Evolutionary conservation across 2,797 vertebrate species (phyloP), one percentile per base, ranked within the genome.

Genomic region (Oryzias sinensis): DNA sequence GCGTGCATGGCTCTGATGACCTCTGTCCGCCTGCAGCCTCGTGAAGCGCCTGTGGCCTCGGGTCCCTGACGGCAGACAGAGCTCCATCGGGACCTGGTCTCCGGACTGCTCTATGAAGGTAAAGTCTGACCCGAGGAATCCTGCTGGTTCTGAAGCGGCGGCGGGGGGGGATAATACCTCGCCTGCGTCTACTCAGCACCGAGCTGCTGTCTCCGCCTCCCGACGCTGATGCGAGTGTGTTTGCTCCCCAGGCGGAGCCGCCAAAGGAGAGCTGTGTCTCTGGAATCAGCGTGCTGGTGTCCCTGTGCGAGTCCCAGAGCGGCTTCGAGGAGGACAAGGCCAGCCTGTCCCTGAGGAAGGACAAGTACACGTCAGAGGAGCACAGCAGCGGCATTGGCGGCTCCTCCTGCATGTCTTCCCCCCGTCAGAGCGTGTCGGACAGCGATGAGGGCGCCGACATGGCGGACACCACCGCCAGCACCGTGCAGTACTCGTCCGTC

Each of bases 351-450:
- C 91, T 95, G 70, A 96, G 93, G 87, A 97, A 96, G 82, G 96
- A 95, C 68, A 98, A 96, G 77, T 93, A 92, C 62, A 91, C 93
- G 53, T 94, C 96, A 0, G 96, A 97, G 81, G 96, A 97, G 57
- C 94, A 97, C 88, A 99, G 96, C 89, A 98, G 96, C 49, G 96
- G 97, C 40, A 98, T 99, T n/a, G 96, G 97, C 1, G 96, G 96
- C 55, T 99, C 97, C 1, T 99, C 96, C 0, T 97, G 96, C 81
- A 94, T 98, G 95, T 98, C 97, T 0, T 97, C 97, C 0, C 97
- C 95, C 9, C 92, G 94, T 25, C 95, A 96, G 77, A 99, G 97
- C 5, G 93, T 97, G 54, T 97, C 95, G 0, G 95, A 96, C 84
- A 94, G 91, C 0, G 96, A 98, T 0, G 95, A 96, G 65, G 93